A percentile compares a stretch with the other conserved stretches of the same genome.
These are phyloP conservation scores for Graptemys geographica DNA, from an alignment of 2,797 vertebrate species.

Conservation along the genomic window DNA sequence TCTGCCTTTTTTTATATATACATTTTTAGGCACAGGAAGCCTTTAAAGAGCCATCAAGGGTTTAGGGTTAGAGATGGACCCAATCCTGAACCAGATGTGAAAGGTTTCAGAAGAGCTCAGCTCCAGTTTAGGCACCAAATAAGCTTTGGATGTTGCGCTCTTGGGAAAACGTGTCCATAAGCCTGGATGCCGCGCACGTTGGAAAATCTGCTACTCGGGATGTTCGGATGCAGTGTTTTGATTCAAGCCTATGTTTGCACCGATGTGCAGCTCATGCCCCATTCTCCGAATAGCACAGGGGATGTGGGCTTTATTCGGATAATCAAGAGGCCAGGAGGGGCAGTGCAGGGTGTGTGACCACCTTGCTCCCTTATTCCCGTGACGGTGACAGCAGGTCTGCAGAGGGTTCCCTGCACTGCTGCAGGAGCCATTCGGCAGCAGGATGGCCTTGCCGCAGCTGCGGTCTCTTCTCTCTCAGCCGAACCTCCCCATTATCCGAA, in stretches of 20 bases:
- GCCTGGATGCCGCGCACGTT: rapidly evolving
- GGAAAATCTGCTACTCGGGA: rapidly evolving
- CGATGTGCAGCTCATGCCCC: rapidly evolving
- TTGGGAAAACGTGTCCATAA: neutral
- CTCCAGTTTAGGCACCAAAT: neutral
- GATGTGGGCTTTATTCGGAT: neutral
- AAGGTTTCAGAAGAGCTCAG: neutral
- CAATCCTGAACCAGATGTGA: neutral
- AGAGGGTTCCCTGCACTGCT: no score
- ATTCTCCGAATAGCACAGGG: neutral
- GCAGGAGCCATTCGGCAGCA: neutral
- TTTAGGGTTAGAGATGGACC: neutral
- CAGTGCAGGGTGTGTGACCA: neutral
- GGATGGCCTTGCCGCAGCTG: neutral
- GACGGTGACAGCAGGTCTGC: neutral
- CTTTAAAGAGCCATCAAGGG: neutral
- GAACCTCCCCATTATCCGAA: neutral
- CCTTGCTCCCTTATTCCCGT: neutral
- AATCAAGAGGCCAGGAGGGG: neutral
- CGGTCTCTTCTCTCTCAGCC: neutral
- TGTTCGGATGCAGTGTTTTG: neutral
- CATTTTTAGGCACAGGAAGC: neutral
- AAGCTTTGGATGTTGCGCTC: rapidly evolving
- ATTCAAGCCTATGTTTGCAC: neutral
- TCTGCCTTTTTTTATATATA: neutral